phyloP scores from a whole-genome alignment of 1,140 invertebrate genomes.

The Ips nitidus region DNA sequence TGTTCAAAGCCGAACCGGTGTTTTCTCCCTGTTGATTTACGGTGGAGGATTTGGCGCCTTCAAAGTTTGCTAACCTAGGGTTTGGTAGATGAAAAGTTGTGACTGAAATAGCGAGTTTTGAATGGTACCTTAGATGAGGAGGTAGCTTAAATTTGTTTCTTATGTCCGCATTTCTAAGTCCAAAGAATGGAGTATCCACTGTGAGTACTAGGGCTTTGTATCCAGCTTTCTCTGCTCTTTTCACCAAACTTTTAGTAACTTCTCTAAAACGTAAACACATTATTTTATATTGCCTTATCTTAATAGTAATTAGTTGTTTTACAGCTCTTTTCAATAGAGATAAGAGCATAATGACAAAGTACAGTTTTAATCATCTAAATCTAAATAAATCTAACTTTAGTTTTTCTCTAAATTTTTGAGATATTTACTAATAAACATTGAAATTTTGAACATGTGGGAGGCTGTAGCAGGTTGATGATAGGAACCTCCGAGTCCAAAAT shows the following conservation, averaged over 20 bases:
- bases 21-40: constrained; percentile 56
- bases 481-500: too few species aligned
- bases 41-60: constrained; percentile 60
- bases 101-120: background rate
- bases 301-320: too few species aligned
- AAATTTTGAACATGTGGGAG: too few species aligned
- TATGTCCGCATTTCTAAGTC: constrained; percentile 75
- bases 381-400: too few species aligned
- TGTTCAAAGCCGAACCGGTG: constrained; percentile 69
- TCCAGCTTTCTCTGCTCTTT: constrained; percentile 79
- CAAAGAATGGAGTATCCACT: constrained; percentile 87
- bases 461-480: too few species aligned
- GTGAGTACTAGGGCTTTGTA: constrained; percentile 88
- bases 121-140: constrained; percentile 66
- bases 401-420: too few species aligned
- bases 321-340: too few species aligned
- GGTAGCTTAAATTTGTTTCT: constrained; percentile 85
- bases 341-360: too few species aligned
- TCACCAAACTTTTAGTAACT: constrained; percentile 72
- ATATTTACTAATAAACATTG: too few species aligned
- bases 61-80: constrained; percentile 71
- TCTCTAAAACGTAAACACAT: constrained; percentile 54
- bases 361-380: too few species aligned
- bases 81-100: background rate
- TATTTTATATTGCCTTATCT: background rate